These are phyloP conservation scores for Meiosimyza decipiens DNA, from an alignment of 2,888 invertebrate genomes.

Conservation along the genomic window DNA sequence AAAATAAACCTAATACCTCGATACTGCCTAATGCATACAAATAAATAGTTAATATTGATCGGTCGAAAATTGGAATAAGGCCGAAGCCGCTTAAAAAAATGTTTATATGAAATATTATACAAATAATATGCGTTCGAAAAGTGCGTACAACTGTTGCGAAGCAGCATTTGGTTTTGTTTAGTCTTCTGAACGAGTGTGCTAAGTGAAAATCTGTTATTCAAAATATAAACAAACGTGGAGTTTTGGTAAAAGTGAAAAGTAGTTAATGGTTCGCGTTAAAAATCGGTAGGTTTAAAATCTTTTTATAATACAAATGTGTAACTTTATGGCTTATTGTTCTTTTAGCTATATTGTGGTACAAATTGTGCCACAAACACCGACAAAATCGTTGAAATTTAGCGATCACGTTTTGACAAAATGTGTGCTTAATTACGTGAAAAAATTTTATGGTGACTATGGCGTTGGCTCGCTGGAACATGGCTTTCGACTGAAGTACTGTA, in stretches of 20 bases:
- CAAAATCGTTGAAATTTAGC: slow-evolving; percentile 66
- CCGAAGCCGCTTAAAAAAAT: too few species aligned
- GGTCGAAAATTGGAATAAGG: too few species aligned
- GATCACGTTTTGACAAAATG: slow-evolving; percentile 64
- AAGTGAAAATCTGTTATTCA: background rate
- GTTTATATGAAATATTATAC: too few species aligned
- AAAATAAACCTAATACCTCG: too few species aligned
- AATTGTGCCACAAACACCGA: slow-evolving; percentile 67
- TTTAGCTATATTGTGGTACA: slow-evolving; percentile 77
- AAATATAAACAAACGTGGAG: slow-evolving; percentile 7
- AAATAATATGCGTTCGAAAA: too few species aligned
- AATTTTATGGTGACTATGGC: slow-evolving; percentile 82
- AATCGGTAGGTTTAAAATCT: slow-evolving; percentile 69
- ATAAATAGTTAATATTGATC: too few species aligned
- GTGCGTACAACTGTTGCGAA: too few species aligned
- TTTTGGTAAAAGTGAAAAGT: slow-evolving; percentile 57
- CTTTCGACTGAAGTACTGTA: slow-evolving; percentile 83
- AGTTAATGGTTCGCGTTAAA: slow-evolving; percentile 78
- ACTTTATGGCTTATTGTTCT: slow-evolving; percentile 14
- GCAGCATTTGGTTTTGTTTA: too few species aligned
- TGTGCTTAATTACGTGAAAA: slow-evolving; percentile 74
- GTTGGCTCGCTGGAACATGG: slow-evolving; percentile 77
- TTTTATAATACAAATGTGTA: background rate
- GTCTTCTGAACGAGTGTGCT: too few species aligned
- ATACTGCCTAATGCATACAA: too few species aligned